These are phyloP conservation scores for Halictus rubicundus DNA, from an alignment of 1,140 invertebrate genomes.

Conservation along the genomic window DNA sequence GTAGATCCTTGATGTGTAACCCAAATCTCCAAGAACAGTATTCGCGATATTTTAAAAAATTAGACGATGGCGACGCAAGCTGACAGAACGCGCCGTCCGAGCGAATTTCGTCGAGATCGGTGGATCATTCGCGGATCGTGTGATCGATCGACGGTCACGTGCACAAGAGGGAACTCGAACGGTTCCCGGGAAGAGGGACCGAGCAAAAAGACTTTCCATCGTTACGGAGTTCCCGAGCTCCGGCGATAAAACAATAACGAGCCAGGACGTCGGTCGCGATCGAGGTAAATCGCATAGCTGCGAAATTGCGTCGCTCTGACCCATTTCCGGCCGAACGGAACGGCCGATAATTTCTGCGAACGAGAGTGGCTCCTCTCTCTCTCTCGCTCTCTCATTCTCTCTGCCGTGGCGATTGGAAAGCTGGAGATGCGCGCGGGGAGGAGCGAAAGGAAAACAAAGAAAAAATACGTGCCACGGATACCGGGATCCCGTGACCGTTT, in stretches of 20 bases:
- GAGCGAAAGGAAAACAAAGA: slow-evolving; percentile 2
- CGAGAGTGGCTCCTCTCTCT: no score
- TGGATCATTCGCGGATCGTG: no score
- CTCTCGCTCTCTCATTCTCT: no score
- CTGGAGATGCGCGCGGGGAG: neutral
- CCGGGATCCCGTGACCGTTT: neutral
- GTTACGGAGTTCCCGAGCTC: neutral
- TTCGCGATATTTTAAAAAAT: no score
- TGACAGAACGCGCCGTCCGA: no score
- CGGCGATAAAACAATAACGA: slow-evolving; percentile 30
- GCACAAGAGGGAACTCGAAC: no score
- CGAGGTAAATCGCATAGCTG: slow-evolving; percentile 32
- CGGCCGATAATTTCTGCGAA: slow-evolving; percentile 21
- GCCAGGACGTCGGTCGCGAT: neutral
- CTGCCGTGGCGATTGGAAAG: slow-evolving; percentile 24
- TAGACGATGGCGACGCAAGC: no score
- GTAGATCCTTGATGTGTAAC: no score
- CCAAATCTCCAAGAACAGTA: no score
- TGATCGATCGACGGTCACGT: no score
- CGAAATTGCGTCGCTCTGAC: slow-evolving; percentile 35
- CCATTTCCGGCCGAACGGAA: slow-evolving; percentile 21
- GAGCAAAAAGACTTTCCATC: neutral
- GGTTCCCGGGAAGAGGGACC: no score
- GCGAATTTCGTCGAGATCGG: no score
- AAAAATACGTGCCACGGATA: slow-evolving; percentile 28